Base-by-base conservation (phyloP, 2,888 invertebrate species). In the Drosophila peninsularis region DNA sequence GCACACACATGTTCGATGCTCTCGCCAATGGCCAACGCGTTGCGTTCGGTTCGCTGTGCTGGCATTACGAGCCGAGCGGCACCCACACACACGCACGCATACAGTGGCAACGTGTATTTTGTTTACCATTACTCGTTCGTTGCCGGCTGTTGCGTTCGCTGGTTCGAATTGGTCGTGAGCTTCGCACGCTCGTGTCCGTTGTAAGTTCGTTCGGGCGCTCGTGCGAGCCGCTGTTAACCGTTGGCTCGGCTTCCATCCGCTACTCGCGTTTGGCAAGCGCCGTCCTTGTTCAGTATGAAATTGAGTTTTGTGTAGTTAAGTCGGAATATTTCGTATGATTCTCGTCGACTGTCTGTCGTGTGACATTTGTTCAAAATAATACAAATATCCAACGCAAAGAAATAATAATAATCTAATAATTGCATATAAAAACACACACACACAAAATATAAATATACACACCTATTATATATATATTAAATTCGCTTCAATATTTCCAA, bases 221-320 rank as follows among this genome's bases (percentile, higher is more conserved):
- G 82, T 68, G 65, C 58, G 63, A 49, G 41, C 69, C 56, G 64
- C 71, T 60, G 75, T 67, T 78, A 64, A 64, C 65, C 69, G 85
- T 78, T 80, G 80, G 82, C 67, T 82, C 78, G 80, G 78, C 78
- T 78, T 82, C 75, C 71, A 70, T 76, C 81, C 80, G 83, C 87
- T 83, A 82, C 85, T 89, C 82, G 80, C 77, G 74, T 80, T 83
- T 84, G 30, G 83, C 83, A 85, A 89, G 88, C 88, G 90, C 90
- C 91, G 90, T 92, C 91, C 91, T 91, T 92, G 91, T 91, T 90
- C 90, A 92, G 92, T 92, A 92, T 92, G 90, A 91, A 90, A 91
- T 92, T 92, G 92, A 92, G 91, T 92, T 92, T 92, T 92, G 92
- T 92, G 92, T 92, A 92, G 92, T 92, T 92, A 92, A 92, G 92